A percentile compares a stretch with the other conserved stretches of the same genome.
These are phyloP conservation scores for Hippolais icterina DNA, from an alignment of 2,113 vertebrate genomes.

Conservation along the genomic window DNA sequence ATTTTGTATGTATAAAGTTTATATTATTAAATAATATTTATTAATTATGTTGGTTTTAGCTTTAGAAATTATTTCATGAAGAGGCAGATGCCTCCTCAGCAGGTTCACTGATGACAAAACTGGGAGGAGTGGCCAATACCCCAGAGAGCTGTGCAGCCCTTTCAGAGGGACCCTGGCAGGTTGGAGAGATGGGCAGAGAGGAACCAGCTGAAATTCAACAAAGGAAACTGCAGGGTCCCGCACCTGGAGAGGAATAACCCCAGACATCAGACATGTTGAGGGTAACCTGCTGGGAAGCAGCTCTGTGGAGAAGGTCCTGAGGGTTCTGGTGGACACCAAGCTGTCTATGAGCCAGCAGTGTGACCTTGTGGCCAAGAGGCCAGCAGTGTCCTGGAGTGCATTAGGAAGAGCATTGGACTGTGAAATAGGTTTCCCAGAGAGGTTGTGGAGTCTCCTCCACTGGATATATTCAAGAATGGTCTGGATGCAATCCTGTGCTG, in stretches of 20 bases:
- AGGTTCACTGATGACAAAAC: not conserved
- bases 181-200: not conserved
- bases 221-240: not conserved
- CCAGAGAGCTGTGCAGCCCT: not conserved
- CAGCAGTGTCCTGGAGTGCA: not conserved
- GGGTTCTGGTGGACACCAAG: not conserved
- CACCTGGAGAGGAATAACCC: not conserved
- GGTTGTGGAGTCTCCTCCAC: not conserved
- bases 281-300: not conserved
- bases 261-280: not conserved
- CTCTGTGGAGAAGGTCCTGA: not conserved
- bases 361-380: not conserved
- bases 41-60: not conserved
- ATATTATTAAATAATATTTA: not conserved
- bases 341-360: not conserved
- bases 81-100: not conserved
- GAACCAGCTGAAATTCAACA: rapidly evolving
- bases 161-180: not conserved
- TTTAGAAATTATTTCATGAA: not conserved
- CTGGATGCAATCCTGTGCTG: not conserved
- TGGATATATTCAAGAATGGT: not conserved
- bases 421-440: not conserved
- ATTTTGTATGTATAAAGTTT: not conserved
- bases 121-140: rapidly evolving
- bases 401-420: not conserved